These are phyloP conservation scores for Brachymystax lenok DNA, from an alignment of 2,797 vertebrate species.

Conservation along the genomic window DNA sequence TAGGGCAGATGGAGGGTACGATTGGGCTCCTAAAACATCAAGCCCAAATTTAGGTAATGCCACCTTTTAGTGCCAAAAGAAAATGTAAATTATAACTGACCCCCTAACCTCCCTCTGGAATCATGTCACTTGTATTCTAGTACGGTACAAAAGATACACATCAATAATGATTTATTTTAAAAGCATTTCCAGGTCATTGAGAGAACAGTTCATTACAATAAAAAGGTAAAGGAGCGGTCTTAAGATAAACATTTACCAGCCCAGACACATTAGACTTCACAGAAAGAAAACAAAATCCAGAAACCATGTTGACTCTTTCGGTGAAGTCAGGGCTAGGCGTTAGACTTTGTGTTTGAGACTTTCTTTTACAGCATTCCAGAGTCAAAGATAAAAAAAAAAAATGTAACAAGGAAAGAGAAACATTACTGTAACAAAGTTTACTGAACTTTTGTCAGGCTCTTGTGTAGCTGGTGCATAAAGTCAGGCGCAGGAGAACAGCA, in stretches of 20 bases:
- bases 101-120: slow-evolving; percentile 43
- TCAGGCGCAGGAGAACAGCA: too few relatives aligned
- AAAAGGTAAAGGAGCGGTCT: slow-evolving; percentile 59
- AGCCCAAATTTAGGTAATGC: slow-evolving; percentile 10
- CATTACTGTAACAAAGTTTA: background rate
- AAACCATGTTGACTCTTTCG: background rate
- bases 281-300: background rate
- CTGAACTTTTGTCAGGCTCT: background rate
- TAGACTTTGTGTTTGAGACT: background rate
- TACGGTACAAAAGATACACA: slow-evolving; percentile 46
- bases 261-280: slow-evolving; percentile 9
- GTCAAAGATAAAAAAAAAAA: background rate
- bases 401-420: background rate
- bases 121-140: slow-evolving; percentile 40
- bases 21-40: slow-evolving; percentile 26
- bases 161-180: slow-evolving; percentile 57
- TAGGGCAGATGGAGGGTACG: slow-evolving; percentile 59
- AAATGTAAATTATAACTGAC: slow-evolving; percentile 25
- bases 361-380: background rate
- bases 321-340: background rate
- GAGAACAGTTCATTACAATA: slow-evolving; percentile 55
- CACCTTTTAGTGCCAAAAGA: slow-evolving; percentile 11
- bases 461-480: too few relatives aligned
- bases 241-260: slow-evolving; percentile 50
- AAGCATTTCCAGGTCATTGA: slow-evolving; percentile 53